Evolutionary conservation across 2,113 vertebrate genomes (phyloP).

Genomic region (Aix galericulata): DNA sequence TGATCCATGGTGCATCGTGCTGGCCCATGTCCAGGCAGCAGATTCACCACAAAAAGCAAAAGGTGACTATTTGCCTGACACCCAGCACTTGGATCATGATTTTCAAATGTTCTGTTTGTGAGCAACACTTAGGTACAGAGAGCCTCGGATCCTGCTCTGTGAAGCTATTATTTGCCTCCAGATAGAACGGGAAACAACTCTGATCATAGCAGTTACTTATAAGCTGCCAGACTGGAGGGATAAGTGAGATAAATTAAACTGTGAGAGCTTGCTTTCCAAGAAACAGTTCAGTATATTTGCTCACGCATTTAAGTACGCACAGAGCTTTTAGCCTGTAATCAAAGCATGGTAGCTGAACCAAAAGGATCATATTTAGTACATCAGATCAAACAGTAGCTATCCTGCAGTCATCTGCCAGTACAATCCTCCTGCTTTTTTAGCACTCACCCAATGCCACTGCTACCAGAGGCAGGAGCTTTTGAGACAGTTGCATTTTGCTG

Average conservation of each 20-base stretch:
- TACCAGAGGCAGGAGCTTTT: neutral
- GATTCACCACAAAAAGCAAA: constrained; percentile 3
- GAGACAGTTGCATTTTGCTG: neutral
- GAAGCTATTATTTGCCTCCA: constrained; percentile 71
- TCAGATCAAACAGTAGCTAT: constrained; percentile 20
- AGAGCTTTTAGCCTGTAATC: constrained; percentile 57
- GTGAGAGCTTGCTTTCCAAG: constrained; percentile 54
- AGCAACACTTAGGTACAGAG: constrained; percentile 46
- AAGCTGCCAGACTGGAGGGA: constrained; percentile 69
- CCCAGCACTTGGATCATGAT: neutral
- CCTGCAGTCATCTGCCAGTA: neutral
- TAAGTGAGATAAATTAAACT: constrained; percentile 74
- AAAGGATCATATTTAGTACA: constrained; percentile 30
- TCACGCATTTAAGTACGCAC: constrained; percentile 6
- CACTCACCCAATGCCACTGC: neutral
- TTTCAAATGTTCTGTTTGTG: constrained; percentile 29
- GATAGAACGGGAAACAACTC: constrained; percentile 70
- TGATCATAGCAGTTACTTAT: constrained; percentile 72
- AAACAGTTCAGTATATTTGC: constrained; percentile 64
- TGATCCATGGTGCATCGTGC: neutral
- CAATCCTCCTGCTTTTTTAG: neutral
- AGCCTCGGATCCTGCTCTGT: constrained; percentile 55
- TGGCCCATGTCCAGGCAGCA: neutral
- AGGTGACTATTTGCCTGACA: constrained; percentile 24
- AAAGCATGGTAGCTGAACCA: neutral